phyloP scores from a whole-genome alignment of 2,797 vertebrate species.

The Etheostoma perlongum region DNA sequence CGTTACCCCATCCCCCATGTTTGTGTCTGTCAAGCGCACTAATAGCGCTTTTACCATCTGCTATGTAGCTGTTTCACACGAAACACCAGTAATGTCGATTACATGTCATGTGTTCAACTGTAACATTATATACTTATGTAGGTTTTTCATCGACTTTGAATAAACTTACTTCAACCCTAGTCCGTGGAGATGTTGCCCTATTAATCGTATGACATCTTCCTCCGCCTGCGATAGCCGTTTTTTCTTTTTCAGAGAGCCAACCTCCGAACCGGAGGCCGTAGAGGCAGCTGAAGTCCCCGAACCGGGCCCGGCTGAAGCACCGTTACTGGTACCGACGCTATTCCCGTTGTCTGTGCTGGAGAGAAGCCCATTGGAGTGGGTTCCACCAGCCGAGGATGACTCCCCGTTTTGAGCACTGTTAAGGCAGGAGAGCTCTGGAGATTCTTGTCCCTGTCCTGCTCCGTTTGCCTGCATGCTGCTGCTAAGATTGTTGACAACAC shows the following conservation, averaged over 20 bases:
- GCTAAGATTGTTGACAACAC: constrained; percentile 85
- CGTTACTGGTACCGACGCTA: constrained; percentile 89
- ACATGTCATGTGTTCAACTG: background rate
- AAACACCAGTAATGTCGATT: constrained; percentile 2
- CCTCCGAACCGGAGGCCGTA: constrained; percentile 84
- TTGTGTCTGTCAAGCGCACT: constrained; percentile 79
- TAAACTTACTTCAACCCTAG: constrained; percentile 97
- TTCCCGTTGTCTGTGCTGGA: constrained; percentile 85
- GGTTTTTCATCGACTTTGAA: constrained; percentile 48
- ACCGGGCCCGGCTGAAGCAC: constrained; percentile 80
- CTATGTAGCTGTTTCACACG: constrained; percentile 44
- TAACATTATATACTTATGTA: background rate
- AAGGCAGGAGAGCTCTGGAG: constrained; percentile 84
- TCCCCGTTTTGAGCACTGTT: constrained; percentile 93
- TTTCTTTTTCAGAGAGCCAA: constrained; percentile 94
- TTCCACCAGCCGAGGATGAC: constrained; percentile 87
- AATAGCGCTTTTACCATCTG: constrained; percentile 63
- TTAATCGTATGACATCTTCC: constrained; percentile 98
- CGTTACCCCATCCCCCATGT: constrained; percentile 83
- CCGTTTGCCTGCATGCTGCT: constrained; percentile 95
- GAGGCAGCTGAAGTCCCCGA: constrained; percentile 82
- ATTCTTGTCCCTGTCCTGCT: constrained; percentile 88
- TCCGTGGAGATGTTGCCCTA: constrained; percentile 98
- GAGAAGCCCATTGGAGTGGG: constrained; percentile 86
- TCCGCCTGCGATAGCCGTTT: constrained; percentile 96